Conservation (phyloP, 2,888 invertebrate genomes). For the Neelides folsomi region DNA sequence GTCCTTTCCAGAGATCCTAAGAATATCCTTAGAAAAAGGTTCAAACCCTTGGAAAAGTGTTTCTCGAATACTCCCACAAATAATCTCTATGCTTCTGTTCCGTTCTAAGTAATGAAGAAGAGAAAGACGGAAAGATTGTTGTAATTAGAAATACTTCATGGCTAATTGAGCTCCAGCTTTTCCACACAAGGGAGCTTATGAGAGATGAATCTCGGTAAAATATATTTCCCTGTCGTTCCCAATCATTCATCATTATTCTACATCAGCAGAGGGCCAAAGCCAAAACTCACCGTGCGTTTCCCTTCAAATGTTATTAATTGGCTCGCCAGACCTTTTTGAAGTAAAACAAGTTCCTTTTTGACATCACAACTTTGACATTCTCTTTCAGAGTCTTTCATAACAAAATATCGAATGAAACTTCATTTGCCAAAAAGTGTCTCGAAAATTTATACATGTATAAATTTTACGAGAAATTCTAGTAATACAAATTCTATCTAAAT, state of each 20-base stretch:
- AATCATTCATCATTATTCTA: constrained; percentile 12
- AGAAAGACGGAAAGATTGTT: not conserved
- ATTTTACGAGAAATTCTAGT: too few species aligned
- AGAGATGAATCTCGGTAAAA: constrained; percentile 15
- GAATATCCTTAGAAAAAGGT: not conserved
- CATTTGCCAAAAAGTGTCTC: too few species aligned
- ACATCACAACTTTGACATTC: too few species aligned
- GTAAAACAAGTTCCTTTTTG: too few species aligned
- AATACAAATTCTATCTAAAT: too few species aligned
- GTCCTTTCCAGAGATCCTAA: not conserved
- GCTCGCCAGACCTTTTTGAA: too few species aligned
- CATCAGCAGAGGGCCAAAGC: too few species aligned
- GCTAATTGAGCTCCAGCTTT: constrained; percentile 26
- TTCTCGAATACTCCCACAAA: not conserved
- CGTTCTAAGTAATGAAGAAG: not conserved
- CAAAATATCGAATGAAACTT: too few species aligned
- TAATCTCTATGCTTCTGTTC: not conserved
- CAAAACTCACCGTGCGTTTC: too few species aligned
- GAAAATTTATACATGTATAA: too few species aligned
- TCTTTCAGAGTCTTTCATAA: too few species aligned
- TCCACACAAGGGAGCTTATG: not conserved
- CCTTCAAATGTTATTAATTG: too few species aligned
- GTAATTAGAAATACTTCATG: constrained; percentile 21
- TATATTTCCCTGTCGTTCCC: constrained; percentile 26
- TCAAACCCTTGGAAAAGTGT: not conserved